Evolutionary conservation across 2,888 invertebrate species (phyloP), one percentile per base, ranked within the genome.

Genomic region (Yponomeuta malinellus): DNA sequence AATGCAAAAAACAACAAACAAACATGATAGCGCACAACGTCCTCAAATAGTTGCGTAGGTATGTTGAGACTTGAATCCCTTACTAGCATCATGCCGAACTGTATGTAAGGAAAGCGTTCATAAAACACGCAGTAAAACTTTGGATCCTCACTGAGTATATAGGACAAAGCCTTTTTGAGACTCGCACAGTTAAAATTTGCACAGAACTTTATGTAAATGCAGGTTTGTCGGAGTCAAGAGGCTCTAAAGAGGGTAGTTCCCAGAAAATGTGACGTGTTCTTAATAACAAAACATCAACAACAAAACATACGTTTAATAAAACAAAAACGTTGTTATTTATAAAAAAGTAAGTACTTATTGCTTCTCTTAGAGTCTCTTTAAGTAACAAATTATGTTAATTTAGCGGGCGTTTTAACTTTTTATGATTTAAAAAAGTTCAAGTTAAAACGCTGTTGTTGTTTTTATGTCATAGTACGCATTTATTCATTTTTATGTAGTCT

Each of bases 121-220:
- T 59, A 59, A 59, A 59, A 59, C 52, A 59, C 12, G 15, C 52
- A 59, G 52, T 15, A 59, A 59, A 59, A 59, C 52, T 59, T 59
- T 15, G 52, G 15, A 59, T 59, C 52, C 52, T 12, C 52, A 59
- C 15, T 15, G 5, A 59, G 52, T 59, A 59, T 15, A 15, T 59
- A 1, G 52, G 52, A 59, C 52, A 59, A 59, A 59, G 52, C 52
- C 52, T 59, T 59, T 59, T 59, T 59, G 52, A 59, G 15, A 59
- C 52, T 59, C 15, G 15, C 52, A 59, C 52, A 59, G 52, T 59
- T 59, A 59, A 59, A 59, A 59, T 59, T 59, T 59, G 15, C 52
- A 59, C 52, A 59, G 52, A 59, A 59, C 52, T 59, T 59, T 59
- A 59, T 15, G 52, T 59, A 59, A 59, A 59, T 59, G 52, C 52